Percentiles rank a stretch among this genome's conserved stretches.
Conservation (phyloP, 1,140 invertebrate species). For the Atta colombica region DNA sequence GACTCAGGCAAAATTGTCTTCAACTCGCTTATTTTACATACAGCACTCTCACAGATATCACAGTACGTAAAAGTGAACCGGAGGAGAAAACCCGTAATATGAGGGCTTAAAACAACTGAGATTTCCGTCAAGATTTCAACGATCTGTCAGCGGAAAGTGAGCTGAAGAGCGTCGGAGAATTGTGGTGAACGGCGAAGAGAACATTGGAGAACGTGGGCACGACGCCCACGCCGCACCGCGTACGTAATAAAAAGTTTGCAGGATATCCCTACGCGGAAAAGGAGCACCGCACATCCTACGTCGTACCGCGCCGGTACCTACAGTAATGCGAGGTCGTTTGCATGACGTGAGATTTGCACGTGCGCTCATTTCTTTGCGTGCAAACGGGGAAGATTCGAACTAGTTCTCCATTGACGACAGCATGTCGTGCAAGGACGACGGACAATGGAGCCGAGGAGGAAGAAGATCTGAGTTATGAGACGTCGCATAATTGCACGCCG, state of each 20-base stretch:
- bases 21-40: neutral
- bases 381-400: constrained; percentile 55
- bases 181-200: constrained; percentile 43
- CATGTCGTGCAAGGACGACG: constrained; percentile 56
- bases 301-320: constrained; percentile 49
- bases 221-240: constrained; percentile 70
- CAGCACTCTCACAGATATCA: neutral
- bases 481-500: constrained; percentile 73
- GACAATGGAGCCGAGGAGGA: constrained; percentile 54
- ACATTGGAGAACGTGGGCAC: constrained; percentile 67
- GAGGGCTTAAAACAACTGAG: constrained; percentile 33
- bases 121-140: constrained; percentile 55
- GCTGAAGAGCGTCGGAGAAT: constrained; percentile 37
- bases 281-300: constrained; percentile 76
- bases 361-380: constrained; percentile 74
- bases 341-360: constrained; percentile 67
- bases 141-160: constrained; percentile 38
- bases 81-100: constrained; percentile 3
- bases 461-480: constrained; percentile 71
- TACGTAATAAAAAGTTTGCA: constrained; percentile 40
- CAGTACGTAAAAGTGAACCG: constrained; percentile 19
- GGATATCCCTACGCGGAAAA: constrained; percentile 59
- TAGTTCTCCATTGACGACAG: neutral
- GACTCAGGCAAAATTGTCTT: neutral
- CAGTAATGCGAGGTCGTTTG: constrained; percentile 77